Conservation (phyloP, 2,113 vertebrate species). For the Sisor rabdophorus region DNA sequence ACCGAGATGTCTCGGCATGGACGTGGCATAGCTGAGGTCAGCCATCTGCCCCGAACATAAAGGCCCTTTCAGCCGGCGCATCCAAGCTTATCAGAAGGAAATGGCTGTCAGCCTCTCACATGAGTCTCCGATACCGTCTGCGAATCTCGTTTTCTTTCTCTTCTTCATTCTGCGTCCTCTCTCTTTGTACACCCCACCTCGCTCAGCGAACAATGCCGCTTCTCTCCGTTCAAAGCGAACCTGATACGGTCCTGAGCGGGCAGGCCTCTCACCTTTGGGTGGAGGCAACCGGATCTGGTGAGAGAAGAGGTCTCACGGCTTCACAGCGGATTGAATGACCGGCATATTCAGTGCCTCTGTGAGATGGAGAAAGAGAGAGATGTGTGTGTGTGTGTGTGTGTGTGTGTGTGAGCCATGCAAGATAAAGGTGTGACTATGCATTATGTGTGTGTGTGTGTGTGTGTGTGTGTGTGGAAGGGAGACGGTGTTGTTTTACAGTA, state of each 20-base stretch:
- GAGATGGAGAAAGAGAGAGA: conserved; percentile 18
- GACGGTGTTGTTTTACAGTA: conserved; percentile 33
- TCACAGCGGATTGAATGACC: conserved; percentile 48
- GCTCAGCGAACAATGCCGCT: conserved; percentile 38
- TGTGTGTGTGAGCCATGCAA: conserved; percentile 15
- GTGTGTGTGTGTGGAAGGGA: neutral
- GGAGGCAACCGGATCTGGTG: conserved; percentile 47
- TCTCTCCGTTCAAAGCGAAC: conserved; percentile 40
- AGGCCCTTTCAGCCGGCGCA: conserved; percentile 22
- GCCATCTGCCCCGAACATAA: conserved; percentile 32
- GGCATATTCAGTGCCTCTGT: conserved; percentile 35
- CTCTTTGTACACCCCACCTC: conserved; percentile 16
- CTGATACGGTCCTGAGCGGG: conserved; percentile 24
- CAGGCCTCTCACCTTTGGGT: conserved; percentile 28
- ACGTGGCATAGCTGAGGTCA: conserved; percentile 24
- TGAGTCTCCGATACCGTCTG: conserved; percentile 35
- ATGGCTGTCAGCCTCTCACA: conserved; percentile 24
- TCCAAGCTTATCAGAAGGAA: conserved; percentile 39
- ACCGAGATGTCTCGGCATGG: conserved; percentile 26
- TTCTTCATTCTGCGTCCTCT: conserved; percentile 6
- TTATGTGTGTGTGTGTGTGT: conserved; percentile 19
- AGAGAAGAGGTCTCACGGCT: conserved; percentile 45
- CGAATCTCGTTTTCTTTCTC: conserved; percentile 2
- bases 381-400: conserved; percentile 18
- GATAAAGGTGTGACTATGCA: conserved; percentile 35